These are phyloP conservation scores for Actinopyga echinites DNA, from an alignment of 53 echinoderm and acorn worm species.

Conservation along the genomic window DNA sequence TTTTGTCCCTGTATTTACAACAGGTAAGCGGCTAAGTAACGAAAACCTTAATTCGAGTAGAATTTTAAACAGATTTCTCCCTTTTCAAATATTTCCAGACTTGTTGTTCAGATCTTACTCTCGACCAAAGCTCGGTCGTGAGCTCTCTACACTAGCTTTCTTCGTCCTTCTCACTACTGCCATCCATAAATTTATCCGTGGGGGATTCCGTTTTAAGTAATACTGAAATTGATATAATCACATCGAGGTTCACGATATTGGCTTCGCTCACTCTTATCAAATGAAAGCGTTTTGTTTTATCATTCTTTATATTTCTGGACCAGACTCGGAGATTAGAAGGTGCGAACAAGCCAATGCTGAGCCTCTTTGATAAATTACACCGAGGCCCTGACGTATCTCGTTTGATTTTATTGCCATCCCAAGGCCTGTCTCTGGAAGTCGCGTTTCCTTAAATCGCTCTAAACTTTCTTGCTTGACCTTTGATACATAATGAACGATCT, in stretches of 20 bases:
- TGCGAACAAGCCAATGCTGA: constrained; percentile 23
- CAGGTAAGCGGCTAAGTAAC: no score
- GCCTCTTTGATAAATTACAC: constrained; percentile 37
- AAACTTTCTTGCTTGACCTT: constrained; percentile 8
- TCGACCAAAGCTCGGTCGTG: no score
- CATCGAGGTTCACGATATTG: constrained; percentile 12
- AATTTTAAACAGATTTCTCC: no score
- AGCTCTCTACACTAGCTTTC: no score
- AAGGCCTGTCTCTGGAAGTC: constrained; percentile 8
- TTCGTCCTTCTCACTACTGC: no score
- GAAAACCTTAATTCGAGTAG: no score
- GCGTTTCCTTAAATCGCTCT: not conserved
- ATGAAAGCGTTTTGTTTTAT: constrained; percentile 15
- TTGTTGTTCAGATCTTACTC: no score
- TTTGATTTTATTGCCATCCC: constrained; percentile 16
- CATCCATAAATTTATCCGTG: not conserved
- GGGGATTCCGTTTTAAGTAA: constrained; percentile 33
- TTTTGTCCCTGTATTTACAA: no score
- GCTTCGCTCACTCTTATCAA: constrained; percentile 14
- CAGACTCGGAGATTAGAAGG: constrained; percentile 27
- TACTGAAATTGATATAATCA: constrained; percentile 35
- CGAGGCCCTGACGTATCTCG: constrained; percentile 10
- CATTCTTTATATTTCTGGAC: constrained; percentile 8
- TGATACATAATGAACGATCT: not conserved
- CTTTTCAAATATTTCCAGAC: no score